Evolutionary conservation across 1,140 invertebrate species (phyloP).

Genomic region (Drosophila lowei): DNA sequence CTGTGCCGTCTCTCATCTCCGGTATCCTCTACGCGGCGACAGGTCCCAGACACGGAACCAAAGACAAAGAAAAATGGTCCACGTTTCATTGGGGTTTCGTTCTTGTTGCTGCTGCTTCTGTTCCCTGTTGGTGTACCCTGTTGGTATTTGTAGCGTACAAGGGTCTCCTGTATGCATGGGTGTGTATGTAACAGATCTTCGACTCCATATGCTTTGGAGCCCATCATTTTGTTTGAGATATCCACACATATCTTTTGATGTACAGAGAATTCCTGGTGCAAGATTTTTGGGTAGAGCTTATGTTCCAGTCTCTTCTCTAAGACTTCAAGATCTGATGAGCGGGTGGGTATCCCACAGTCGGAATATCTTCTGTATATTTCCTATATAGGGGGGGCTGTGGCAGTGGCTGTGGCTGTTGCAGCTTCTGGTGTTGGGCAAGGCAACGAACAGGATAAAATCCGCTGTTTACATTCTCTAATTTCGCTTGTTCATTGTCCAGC

Average conservation of each 20-base stretch:
- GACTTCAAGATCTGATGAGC: no score
- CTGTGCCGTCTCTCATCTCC: background rate
- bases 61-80: constrained; percentile 72
- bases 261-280: no score
- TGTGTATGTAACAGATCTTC: no score
- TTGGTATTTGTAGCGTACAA: no score
- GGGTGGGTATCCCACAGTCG: no score
- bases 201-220: no score
- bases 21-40: constrained; percentile 11
- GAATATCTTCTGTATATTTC: background rate
- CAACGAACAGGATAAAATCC: constrained; percentile 79
- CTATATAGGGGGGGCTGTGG: background rate
- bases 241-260: no score
- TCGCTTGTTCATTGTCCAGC: constrained; percentile 81
- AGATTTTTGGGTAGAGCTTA: no score
- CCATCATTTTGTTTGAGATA: no score
- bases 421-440: constrained; percentile 44
- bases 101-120: constrained; percentile 42
- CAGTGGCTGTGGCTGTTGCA: constrained; percentile 22
- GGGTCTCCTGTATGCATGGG: no score
- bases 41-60: constrained; percentile 30
- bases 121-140: constrained; percentile 15
- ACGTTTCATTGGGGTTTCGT: constrained; percentile 63
- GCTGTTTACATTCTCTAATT: constrained; percentile 82
- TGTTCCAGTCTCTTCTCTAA: no score